These are phyloP conservation scores for Nycteola revayana DNA, from an alignment of 2,888 invertebrate genomes.

Conservation along the genomic window DNA sequence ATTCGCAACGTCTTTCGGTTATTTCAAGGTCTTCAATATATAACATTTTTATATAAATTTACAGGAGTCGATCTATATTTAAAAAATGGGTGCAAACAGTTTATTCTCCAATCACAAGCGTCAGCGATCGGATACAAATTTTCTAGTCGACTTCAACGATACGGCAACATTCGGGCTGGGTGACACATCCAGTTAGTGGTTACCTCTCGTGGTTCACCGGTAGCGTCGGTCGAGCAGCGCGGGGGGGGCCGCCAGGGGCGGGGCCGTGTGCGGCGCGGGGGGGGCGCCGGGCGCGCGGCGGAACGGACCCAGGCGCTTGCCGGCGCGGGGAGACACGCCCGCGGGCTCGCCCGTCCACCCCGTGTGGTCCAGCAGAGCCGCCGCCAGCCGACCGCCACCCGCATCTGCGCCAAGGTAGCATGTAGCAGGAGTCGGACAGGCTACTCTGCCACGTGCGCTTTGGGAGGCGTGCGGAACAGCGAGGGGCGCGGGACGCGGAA, in stretches of 20 bases:
- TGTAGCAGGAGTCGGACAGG: not conserved
- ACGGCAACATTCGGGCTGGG: too few relatives aligned
- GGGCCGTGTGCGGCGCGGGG: slow-evolving; percentile 36
- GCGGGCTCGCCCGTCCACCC: slow-evolving; percentile 45
- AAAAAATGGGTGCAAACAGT: too few relatives aligned
- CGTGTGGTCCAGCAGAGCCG: slow-evolving; percentile 83
- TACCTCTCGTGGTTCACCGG: slow-evolving; percentile 48
- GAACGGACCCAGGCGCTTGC: slow-evolving; percentile 86
- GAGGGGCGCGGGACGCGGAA: slow-evolving; percentile 3
- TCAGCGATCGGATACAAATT: too few relatives aligned
- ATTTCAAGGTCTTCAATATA: too few relatives aligned
- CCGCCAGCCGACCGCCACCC: slow-evolving; percentile 76
- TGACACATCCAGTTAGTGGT: too few relatives aligned
- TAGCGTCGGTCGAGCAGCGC: slow-evolving; percentile 45
- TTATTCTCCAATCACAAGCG: too few relatives aligned
- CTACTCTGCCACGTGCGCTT: not conserved
- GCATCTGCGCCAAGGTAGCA: slow-evolving; percentile 41
- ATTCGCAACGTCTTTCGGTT: too few relatives aligned
- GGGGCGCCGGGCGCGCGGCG: slow-evolving; percentile 20
- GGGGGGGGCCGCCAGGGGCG: slow-evolving; percentile 37
- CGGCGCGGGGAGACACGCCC: slow-evolving; percentile 84
- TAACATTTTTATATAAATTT: too few relatives aligned
- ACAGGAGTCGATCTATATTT: too few relatives aligned
- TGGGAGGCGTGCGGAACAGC: not conserved
- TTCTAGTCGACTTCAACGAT: too few relatives aligned